Base-by-base conservation (phyloP, 1,140 invertebrate genomes). In the Aporrectodea caliginosa region DNA sequence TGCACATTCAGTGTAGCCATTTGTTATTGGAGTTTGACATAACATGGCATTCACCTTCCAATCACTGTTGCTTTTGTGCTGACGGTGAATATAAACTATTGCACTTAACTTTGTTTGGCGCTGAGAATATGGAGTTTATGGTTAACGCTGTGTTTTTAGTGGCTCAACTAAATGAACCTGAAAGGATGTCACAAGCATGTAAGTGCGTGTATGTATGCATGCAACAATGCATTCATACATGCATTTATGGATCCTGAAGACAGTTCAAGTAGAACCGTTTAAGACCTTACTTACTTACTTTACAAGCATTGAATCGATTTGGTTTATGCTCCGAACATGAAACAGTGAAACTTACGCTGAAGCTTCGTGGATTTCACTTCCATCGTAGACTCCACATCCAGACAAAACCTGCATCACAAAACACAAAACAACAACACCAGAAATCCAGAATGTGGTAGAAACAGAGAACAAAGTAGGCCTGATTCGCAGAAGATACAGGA, bases 341-440 rank as follows among this genome's bases (percentile, higher is more conserved):
- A n/a, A n/a, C 30, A 68, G 32, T 22, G 12, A 31, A 34, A 86
- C 86, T 83, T 84, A 89, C 88, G 90, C 90, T 22, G 91, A 86
- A 35, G 91, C 89, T 87, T 92, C 92, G 77, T 91, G 89, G 68
- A 92, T 87, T 87, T 92, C 91, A 68, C 88, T 89, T 12, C 92
- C 91, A 87, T 92, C 91, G 82, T 90, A 90, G 2, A 90, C 88
- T 2, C 92, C 92, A 86, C 90, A 91, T 0, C 92, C 91, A 73
- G 90, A 90, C 14, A 92, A 84, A 29, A 92, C 87, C 91, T 84
- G 82, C 6, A 84, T 29, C 22, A 33, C 2, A n/a, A 22, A 22
- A 32, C n/a, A 74, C 33, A 68, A 76, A 72, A 31, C n/a, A 72
- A 72, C 14, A 27, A 72, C 70, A 76, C 43, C 35, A 58, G n/a